Conservation (phyloP, 1,140 invertebrate species). For the Drosophila tristis region DNA sequence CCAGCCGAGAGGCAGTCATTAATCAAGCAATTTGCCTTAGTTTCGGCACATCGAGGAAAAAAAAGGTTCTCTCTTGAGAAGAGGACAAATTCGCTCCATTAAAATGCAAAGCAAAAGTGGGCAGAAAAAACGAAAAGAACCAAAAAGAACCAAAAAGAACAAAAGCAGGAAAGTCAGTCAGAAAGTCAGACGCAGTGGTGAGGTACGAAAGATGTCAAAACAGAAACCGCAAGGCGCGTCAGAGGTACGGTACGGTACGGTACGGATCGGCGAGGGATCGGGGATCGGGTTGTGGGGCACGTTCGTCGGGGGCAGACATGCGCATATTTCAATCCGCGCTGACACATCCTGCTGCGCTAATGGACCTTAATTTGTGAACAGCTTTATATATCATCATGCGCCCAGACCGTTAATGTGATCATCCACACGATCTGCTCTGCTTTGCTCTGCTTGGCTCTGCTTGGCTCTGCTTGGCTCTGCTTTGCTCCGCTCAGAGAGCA, state of each 20-base stretch:
- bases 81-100: slow-evolving; percentile 66
- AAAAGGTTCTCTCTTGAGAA: slow-evolving; percentile 46
- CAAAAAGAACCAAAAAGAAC: slow-evolving; percentile 11
- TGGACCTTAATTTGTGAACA: slow-evolving; percentile 83
- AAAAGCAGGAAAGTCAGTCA: slow-evolving; percentile 38
- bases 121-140: slow-evolving; percentile 21
- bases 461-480: too few relatives aligned
- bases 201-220: slow-evolving; percentile 79
- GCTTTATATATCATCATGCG: slow-evolving; percentile 82
- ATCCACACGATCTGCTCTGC: slow-evolving; percentile 65
- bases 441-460: too few relatives aligned
- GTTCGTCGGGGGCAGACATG: slow-evolving; percentile 52
- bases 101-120: slow-evolving; percentile 67
- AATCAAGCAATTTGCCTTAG: slow-evolving; percentile 71
- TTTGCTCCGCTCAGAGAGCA: too few relatives aligned
- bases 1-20: slow-evolving; percentile 41
- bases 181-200: slow-evolving; percentile 12
- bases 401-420: slow-evolving; percentile 79
- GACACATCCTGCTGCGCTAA: slow-evolving; percentile 82
- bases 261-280: slow-evolving; percentile 1
- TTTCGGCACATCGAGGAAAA: slow-evolving; percentile 31
- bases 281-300: slow-evolving; percentile 7
- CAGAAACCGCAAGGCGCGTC: slow-evolving; percentile 65
- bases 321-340: slow-evolving; percentile 80
- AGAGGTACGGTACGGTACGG: background rate